These are phyloP conservation scores for Brachystomella parvula DNA, from an alignment of 1,140 invertebrate genomes.

Conservation along the genomic window DNA sequence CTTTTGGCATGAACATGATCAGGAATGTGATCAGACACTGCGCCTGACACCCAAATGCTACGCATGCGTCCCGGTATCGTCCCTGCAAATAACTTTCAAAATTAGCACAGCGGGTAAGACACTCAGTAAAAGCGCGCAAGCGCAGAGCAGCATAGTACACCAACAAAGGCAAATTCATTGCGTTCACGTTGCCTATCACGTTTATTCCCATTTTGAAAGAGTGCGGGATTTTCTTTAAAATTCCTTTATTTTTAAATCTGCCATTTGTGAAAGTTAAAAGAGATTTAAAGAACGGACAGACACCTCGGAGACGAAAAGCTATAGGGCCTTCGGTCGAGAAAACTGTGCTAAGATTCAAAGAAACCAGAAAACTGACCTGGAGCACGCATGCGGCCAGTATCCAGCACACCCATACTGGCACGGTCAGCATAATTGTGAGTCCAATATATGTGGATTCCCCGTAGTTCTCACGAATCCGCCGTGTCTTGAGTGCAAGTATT, in stretches of 20 bases:
- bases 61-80: constrained; percentile 65
- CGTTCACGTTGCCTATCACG: no score
- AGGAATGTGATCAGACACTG: constrained; percentile 76
- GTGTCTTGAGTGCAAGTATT: constrained; percentile 69
- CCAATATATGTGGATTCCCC: constrained; percentile 83
- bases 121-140: no score
- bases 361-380: constrained; percentile 43
- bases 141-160: no score
- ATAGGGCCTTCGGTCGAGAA: no score
- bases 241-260: no score
- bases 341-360: background rate
- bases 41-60: constrained; percentile 74
- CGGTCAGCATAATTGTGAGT: constrained; percentile 67
- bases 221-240: no score
- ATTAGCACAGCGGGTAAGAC: no score
- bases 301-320: no score
- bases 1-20: constrained; percentile 86
- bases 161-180: no score
- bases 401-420: constrained; percentile 82
- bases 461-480: constrained; percentile 85
- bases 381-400: constrained; percentile 59
- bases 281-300: no score
- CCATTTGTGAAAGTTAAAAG: no score
- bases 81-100: constrained; percentile 15
- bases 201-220: no score